Evolutionary conservation across 1,140 invertebrate species (phyloP).

Genomic region (Magallana gigas): DNA sequence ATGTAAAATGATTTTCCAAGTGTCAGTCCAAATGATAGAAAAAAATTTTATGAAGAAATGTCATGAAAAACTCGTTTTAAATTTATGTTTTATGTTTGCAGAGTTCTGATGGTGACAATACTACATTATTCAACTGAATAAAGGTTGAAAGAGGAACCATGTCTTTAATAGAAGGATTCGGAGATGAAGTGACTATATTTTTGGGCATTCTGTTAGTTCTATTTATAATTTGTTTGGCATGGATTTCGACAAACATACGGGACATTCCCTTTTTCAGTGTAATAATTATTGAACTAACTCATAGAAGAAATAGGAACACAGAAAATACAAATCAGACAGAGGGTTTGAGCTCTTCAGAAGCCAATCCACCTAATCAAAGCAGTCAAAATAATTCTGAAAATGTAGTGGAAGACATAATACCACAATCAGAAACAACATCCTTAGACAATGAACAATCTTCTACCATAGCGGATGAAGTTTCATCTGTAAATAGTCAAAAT

Average conservation of each 20-base stretch:
- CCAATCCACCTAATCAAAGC: neutral
- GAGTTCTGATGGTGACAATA: no score
- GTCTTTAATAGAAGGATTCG: constrained; percentile 85
- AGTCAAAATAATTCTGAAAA: neutral
- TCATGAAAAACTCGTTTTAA: no score
- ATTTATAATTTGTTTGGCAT: constrained; percentile 84
- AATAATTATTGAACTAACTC: constrained; percentile 67
- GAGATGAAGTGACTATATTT: constrained; percentile 90
- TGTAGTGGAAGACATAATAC: neutral
- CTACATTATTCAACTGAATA: no score
- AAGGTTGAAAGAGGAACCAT: constrained; percentile 57
- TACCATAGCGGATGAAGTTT: neutral
- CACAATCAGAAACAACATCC: neutral
- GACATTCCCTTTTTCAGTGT: constrained; percentile 69
- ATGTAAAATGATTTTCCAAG: no score
- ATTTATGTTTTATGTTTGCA: no score
- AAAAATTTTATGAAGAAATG: no score
- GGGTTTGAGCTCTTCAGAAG: neutral
- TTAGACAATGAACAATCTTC: neutral
- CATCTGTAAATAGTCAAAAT: constrained; percentile 4
- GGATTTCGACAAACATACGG: constrained; percentile 84
- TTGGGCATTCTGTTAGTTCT: constrained; percentile 81
- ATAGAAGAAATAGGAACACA: constrained; percentile 48
- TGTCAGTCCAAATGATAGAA: no score
- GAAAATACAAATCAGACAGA: neutral